phyloP scores from a whole-genome alignment of 2,888 invertebrate genomes.

The Venusia cambrica region DNA sequence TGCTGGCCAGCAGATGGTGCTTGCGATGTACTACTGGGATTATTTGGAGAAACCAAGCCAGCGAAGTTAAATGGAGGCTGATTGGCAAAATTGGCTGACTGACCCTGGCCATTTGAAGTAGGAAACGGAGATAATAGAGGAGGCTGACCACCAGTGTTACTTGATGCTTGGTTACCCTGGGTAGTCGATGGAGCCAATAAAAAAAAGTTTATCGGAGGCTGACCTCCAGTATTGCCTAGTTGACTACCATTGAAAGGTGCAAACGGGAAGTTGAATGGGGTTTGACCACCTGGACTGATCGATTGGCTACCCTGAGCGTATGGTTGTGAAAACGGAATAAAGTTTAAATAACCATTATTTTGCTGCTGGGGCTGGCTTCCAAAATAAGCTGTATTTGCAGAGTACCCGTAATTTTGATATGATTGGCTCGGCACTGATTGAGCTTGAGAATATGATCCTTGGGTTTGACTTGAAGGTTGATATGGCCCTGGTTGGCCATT shows the following conservation, averaged over 20 bases:
- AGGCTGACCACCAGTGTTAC: too few species aligned
- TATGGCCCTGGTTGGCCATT: slow-evolving; percentile 5
- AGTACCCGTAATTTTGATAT: slow-evolving; percentile 9
- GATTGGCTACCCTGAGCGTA: slow-evolving; percentile 7
- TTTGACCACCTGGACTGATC: slow-evolving; percentile 2
- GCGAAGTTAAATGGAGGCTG: slow-evolving; percentile 10
- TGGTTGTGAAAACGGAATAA: too few species aligned
- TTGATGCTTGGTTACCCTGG: too few species aligned
- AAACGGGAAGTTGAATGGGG: too few species aligned
- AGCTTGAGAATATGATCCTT: slow-evolving; percentile 7
- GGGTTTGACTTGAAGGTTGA: slow-evolving; percentile 3
- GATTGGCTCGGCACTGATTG: slow-evolving; percentile 6
- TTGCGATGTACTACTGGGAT: slow-evolving; percentile 4
- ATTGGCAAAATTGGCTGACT: too few species aligned
- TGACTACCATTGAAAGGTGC: too few species aligned
- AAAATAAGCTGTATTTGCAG: slow-evolving; percentile 10
- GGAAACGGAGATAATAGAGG: too few species aligned
- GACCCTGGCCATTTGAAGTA: too few species aligned
- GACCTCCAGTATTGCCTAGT: too few species aligned
- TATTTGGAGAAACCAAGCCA: slow-evolving; percentile 6
- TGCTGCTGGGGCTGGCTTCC: slow-evolving; percentile 8
- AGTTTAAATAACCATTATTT: slow-evolving; percentile 1
- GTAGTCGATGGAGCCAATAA: too few species aligned
- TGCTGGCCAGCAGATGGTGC: slow-evolving; percentile 7
- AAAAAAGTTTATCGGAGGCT: too few species aligned